Evolutionary conservation across 2,797 vertebrate genomes (phyloP), one percentile per base, ranked within the genome.

Genomic region (Darevskia nairensis): DNA sequence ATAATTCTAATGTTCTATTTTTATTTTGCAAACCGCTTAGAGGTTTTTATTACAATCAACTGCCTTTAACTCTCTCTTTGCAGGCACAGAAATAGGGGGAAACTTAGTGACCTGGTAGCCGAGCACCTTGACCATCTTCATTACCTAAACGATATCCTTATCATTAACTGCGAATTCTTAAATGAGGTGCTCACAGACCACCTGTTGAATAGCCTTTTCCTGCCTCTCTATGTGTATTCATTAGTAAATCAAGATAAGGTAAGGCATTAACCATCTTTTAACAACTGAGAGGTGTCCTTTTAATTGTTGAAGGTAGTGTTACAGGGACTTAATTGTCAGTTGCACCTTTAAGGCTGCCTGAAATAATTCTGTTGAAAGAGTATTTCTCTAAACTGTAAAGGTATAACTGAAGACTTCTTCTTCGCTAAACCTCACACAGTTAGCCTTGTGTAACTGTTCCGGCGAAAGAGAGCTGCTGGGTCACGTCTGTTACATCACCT

Each of bases 111-210:
- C 95, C 95, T 99, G 93, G 99, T 99, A 17, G 98, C 99, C 0
- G 99, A 99, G 94, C 99, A 99, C 94, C 97, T 99, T n/a, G 99
- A 99, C 95, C 99, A 99, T 91, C 97, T 99, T 44, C 99, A 99
- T 95, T 99, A 99, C 92, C 98, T 99, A 87, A 99, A 99, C 35
- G 99, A 99, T 92, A 99, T 99, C 90, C 98, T 99, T 72, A 99
- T 98, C 92, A 99, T 99, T 95, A 99, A 99, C 94, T 99, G 99
- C 86, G 98, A 99, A 96, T 99, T 99, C 95, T 98, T 99, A 29
- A 99, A 98, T 0, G 99, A 99, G 0, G 99, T 99, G 55, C 95
- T 99, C 94, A 99, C 98, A 0, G 99, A 99, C 93, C 99, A 99
- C 96, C 96, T 99, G 71, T 98, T 99, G 86, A 99, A 99, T 92